Evolutionary conservation across 2,113 vertebrate genomes (phyloP), one percentile per base, ranked within the genome.

Genomic region (Zosterops lateralis): DNA sequence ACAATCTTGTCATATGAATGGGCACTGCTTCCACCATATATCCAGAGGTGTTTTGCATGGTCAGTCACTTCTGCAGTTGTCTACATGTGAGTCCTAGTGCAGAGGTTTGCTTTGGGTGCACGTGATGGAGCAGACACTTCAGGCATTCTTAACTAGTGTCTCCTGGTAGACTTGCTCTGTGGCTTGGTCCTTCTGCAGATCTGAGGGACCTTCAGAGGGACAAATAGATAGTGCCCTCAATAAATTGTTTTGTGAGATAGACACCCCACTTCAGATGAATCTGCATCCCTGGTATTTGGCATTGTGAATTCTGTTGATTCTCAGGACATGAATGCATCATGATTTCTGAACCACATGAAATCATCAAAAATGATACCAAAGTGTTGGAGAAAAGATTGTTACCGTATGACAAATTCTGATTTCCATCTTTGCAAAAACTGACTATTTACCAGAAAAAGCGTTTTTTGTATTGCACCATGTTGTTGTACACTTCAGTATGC

Each of bases 11-110:
- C 11, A 1, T 34, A 14, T 10, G 12, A 83, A 48, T 6, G 36
- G 34, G 17, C 38, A 54, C 1, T 0, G 18, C 18, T 82, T 87
- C 42, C 24, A 14, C 58, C 24, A 8, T 13, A 4, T 26, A 20
- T 13, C 17, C 4, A 4, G 17, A n/a, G 16, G 1, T 1, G 1
- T 15, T 76, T 51, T 47, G 53, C 1, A 12, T 34, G 18, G 50
- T 93, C 38, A 38, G 40, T 68, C 32, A 9, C 22, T 60, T 80
- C 24, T 38, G 12, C 24, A 25, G 5, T 44, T 44, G 20, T 40
- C 60, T 76, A 32, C 25, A 4, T 15, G 6, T 1, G 3, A 70
- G n/a, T 74, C 10, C 31, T 70, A 26, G n/a, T 68, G 36, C 73
- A 74, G 34, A 51, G 57, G 6, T 9, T 65, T 73, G n/a, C 51